Conservation (phyloP, 2,888 invertebrate species). For the Eueremaeus valkanovi region DNA sequence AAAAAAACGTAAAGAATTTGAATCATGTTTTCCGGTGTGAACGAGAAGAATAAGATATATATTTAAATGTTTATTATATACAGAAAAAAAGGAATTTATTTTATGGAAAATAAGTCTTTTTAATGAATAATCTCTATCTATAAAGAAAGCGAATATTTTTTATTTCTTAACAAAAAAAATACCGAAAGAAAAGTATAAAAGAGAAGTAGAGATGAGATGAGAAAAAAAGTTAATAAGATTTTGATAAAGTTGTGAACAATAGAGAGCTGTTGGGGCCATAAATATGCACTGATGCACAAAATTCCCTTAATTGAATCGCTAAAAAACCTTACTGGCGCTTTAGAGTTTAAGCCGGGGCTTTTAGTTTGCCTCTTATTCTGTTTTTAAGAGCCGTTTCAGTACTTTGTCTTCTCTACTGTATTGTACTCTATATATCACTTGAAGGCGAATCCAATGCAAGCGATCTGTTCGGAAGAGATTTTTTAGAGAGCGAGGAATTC, state of each 20-base stretch:
- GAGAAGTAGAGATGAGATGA: neutral
- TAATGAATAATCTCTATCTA: slow-evolving; percentile 2
- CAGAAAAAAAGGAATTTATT: too few relatives aligned
- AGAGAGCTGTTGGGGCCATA: slow-evolving; percentile 10
- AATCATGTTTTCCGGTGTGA: too few relatives aligned
- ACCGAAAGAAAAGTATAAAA: neutral
- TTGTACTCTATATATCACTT: neutral
- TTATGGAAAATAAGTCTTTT: too few relatives aligned
- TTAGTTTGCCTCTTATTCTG: neutral
- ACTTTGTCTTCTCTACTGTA: neutral
- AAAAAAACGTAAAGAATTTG: too few relatives aligned
- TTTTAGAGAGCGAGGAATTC: neutral
- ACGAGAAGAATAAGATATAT: too few relatives aligned
- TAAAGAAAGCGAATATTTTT: neutral
- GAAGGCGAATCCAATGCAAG: too few relatives aligned
- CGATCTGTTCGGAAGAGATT: too few relatives aligned
- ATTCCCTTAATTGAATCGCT: slow-evolving; percentile 36
- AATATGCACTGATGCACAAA: slow-evolving; percentile 34
- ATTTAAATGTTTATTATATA: too few relatives aligned
- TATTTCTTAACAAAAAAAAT: neutral
- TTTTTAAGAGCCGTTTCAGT: neutral
- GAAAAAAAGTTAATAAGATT: slow-evolving; percentile 36
- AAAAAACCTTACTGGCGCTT: slow-evolving; percentile 22
- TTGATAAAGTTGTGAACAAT: slow-evolving; percentile 36
- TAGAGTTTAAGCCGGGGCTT: slow-evolving; percentile 19